Base-by-base conservation (phyloP, 2,797 vertebrate species). In the Brotogeris chrysoptera region DNA sequence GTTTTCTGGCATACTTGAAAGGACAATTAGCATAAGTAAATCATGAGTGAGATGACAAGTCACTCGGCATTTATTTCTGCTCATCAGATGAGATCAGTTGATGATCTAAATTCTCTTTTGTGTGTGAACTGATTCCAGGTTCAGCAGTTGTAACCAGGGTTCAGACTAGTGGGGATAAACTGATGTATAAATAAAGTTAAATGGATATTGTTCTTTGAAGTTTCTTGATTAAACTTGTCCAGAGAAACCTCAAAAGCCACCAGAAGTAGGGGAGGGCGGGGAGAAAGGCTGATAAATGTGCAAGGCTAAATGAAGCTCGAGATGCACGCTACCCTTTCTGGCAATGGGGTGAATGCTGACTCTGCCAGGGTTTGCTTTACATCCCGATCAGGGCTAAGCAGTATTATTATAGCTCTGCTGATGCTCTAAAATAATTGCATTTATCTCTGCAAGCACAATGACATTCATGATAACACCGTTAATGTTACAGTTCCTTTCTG, bases 401-500 rank as follows among this genome's bases (percentile, higher is more conserved):
- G 91, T 20, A 20, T 72, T 41, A n/a, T 12, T 55, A 46, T 5
- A 87, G 92, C 96, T 93, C 90, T 86, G 30, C 30, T 10, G 77
- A 82, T 18, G 77, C 25, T 76, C 85, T 93, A n/a, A 57, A 80
- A 53, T 12, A 53, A 49, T 39, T 44, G 27, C 10, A 39, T 39
- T 66, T 44, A 38, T 47, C 69, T 73, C 47, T 3, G 50, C 55
- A 47, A 74, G 74, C 52, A 64, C 59, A 80, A 89, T 11, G 68
- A 15, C 28, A 73, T 96, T 98, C 98, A 99, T 2, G 99, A 98
- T 92, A 99, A 97, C 87, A 99, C 97, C 2, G 98, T 97, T 91
- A 99, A 97, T 0, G 98, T 98, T 76, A 99, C 99, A 4, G 96
- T 97, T 46, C 99, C 99, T 92, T 93, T 98, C 97, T 99, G 99